Evolutionary conservation across 1,140 invertebrate species (phyloP), one percentile per base, ranked within the genome.

Genomic region (Calosoma granatense): DNA sequence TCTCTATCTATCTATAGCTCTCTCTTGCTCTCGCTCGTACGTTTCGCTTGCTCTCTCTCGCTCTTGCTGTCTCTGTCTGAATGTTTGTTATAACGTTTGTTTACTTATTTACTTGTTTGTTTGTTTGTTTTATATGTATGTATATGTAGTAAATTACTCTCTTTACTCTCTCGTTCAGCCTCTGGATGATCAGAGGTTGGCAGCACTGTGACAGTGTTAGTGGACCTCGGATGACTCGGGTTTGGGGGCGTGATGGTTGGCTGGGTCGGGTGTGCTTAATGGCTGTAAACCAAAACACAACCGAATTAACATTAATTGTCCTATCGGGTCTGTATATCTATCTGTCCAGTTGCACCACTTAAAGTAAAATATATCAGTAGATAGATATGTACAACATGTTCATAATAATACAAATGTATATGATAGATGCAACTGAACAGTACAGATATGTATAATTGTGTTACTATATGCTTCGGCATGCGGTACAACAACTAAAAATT

Each of bases 181-280:
- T 30, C 6, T 30, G 26, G 6, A 47, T 17, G 4, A 17, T 17
- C 41, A 47, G 41, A 9, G 41, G 41, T 12, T 9, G 41, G n/a
- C 26, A 9, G n/a, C 41, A 30, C 26, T 39, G 53, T 20, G 51
- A 56, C 56, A 60, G 51, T 67, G 72, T 74, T 74, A 76, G 69
- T 76, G 75, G 60, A 75, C 73, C 63, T 77, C 76, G 47, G 75
- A 77, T 55, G 73, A 71, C 71, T 82, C 81, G 61, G 80, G 78
- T 70, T 83, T 80, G 53, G 67, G 73, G 67, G 80, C 73, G 70
- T 80, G 79, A 69, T 81, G 81, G 68, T 82, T 83, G 60, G 79
- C 78, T 67, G 77, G 77, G 67, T 82, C 81, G 63, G 78, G 77
- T 59, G 79, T 78, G 74, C 77, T 82, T 67, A 82, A 75, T 60